A percentile compares a stretch with the other conserved stretches of the same genome.
phyloP scores from a whole-genome alignment of 2,888 invertebrate species.

The Platynereis dumerilii region DNA sequence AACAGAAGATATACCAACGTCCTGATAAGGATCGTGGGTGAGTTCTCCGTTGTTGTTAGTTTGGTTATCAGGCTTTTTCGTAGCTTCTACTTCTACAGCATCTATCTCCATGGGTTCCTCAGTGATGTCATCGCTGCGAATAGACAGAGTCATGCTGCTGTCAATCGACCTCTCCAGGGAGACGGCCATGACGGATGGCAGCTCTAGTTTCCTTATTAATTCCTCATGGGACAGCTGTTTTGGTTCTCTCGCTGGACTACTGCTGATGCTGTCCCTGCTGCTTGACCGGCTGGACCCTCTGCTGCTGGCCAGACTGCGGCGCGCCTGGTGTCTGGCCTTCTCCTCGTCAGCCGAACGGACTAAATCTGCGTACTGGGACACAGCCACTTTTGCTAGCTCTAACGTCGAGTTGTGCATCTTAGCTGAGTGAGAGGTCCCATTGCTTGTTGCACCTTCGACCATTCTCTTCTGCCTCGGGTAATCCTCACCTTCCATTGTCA shows the following conservation, averaged over 20 bases:
- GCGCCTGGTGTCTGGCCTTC: slow-evolving; percentile 6
- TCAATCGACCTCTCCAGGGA: too few relatives aligned
- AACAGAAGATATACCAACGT: too few relatives aligned
- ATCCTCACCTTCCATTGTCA: slow-evolving; percentile 9
- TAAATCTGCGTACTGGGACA: slow-evolving; percentile 37
- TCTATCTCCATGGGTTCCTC: too few relatives aligned
- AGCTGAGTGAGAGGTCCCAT: not conserved
- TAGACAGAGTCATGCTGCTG: too few relatives aligned
- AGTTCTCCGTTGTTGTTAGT: too few relatives aligned
- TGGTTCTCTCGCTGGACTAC: not conserved
- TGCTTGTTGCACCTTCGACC: slow-evolving; percentile 15
- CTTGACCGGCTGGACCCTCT: slow-evolving; percentile 3
- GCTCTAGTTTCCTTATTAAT: too few relatives aligned
- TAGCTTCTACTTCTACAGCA: too few relatives aligned
- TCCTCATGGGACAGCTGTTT: too few relatives aligned
- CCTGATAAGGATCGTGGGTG: too few relatives aligned
- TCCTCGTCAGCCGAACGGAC: slow-evolving; percentile 34
- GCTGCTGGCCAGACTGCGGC: slow-evolving; percentile 2
- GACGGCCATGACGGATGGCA: too few relatives aligned
- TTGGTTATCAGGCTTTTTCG: too few relatives aligned
- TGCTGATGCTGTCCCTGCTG: slow-evolving; percentile 7
- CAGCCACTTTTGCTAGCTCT: slow-evolving; percentile 35
- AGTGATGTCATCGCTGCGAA: too few relatives aligned
- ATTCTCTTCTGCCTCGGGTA: slow-evolving; percentile 21
- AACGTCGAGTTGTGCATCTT: slow-evolving; percentile 29